Base-by-base conservation (phyloP, 2,888 invertebrate species). In the Philereme vetulata region DNA sequence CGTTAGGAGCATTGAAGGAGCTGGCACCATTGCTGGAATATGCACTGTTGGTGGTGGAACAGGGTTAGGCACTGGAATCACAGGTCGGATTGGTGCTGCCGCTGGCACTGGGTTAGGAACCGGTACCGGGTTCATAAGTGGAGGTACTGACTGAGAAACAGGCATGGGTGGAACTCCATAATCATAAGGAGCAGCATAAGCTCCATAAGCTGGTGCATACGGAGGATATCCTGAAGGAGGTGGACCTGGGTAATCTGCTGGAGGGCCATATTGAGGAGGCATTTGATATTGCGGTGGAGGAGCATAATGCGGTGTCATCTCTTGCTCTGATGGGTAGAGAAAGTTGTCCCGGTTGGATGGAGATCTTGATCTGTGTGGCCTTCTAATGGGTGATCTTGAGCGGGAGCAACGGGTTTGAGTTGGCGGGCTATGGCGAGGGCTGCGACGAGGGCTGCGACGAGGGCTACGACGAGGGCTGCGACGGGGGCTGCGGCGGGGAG, bases 161-260 rank as follows among this genome's bases (percentile, higher is more conserved):
- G 81, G 45, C 55, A 69, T 68, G 8, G 72, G 68, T 54, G 75
- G 75, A 38, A 64, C 59, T 50, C 68, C 72, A 81, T 82, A 86
- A 33, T 80, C 76, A 76, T 81, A 88, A 4, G 72, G 62, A 40
- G 67, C 66, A 64, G 65, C 61, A 65, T 76, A 80, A 48, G 75
- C 76, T 51, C 68, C 75, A 70, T 83, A 86, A 51, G 69, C 66
- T 33, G 76, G 53, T 44, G 64, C 65, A 59, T 72, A 75, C 48
- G 66, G 11, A 58, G 68, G 36, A 60, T 72, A 68, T 11, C 56
- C 52, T 44, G 60, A 4, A 36, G 36, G 46, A 21, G 50, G 56
- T 36, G 51, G 53, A 47, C 55, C 65, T 6, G 35, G 35, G 53
- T 64, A 66, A 54, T 63, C 57, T 59, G 50, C 56, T 5, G 60